Evolutionary conservation across 1,140 invertebrate species (phyloP).

Genomic region (Drosophila sucinea): DNA sequence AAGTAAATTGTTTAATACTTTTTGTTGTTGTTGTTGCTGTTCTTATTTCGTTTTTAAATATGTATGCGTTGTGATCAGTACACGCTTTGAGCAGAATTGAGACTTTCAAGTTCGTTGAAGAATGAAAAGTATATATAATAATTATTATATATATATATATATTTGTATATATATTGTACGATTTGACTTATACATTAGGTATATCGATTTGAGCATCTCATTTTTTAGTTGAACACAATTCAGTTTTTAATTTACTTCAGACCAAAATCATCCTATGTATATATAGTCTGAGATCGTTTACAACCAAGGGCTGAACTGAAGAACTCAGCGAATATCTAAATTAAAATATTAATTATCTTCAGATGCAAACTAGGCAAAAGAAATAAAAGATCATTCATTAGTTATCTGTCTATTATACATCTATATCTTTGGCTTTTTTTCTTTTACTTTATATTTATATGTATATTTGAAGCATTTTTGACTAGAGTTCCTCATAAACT

Average conservation of each 20-base stretch:
- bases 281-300: constrained; percentile 43
- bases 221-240: constrained; percentile 62
- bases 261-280: constrained; percentile 20
- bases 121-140: constrained; percentile 38
- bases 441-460: not conserved
- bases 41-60: constrained; percentile 20
- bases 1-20: constrained; percentile 63
- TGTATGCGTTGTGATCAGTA: constrained; percentile 54
- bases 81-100: constrained; percentile 56
- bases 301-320: constrained; percentile 50
- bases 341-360: not conserved
- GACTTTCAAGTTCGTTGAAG: constrained; percentile 48
- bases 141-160: constrained; percentile 17
- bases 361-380: constrained; percentile 15
- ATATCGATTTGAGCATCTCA: constrained; percentile 58
- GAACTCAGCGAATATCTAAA: constrained; percentile 21
- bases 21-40: constrained; percentile 28
- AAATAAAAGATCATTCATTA: constrained; percentile 23
- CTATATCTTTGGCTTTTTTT: constrained; percentile 34
- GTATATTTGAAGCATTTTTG: constrained; percentile 26
- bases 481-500: constrained; percentile 33
- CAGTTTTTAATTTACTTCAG: constrained; percentile 43
- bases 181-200: constrained; percentile 41
- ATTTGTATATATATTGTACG: constrained; percentile 28
- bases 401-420: not conserved